These are phyloP conservation scores for Ips nitidus DNA, from an alignment of 1,140 invertebrate genomes.

Conservation along the genomic window DNA sequence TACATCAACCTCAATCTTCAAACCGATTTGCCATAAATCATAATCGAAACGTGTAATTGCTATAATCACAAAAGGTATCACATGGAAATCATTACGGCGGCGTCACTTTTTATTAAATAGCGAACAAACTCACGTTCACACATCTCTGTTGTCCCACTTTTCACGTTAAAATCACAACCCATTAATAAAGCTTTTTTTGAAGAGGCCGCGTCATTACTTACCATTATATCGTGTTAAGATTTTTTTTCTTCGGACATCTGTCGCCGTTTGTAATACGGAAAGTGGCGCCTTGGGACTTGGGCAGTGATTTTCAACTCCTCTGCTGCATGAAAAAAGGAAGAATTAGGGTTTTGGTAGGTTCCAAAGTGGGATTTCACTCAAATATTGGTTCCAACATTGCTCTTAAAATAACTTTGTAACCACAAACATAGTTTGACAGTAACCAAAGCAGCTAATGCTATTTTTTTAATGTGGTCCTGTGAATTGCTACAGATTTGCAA, in stretches of 20 bases:
- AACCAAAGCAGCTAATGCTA: too few relatives aligned
- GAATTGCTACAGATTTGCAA: too few relatives aligned
- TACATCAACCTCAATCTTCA: too few relatives aligned
- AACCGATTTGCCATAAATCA: too few relatives aligned
- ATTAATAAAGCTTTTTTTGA: slow-evolving; percentile 34
- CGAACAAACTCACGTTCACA: background rate
- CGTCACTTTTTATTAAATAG: background rate
- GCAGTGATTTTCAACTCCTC: slow-evolving; percentile 11
- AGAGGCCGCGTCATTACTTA: slow-evolving; percentile 34
- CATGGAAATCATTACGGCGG: background rate
- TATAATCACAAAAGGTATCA: background rate
- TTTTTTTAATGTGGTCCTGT: too few relatives aligned
- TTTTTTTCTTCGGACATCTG: slow-evolving; percentile 36
- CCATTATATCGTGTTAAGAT: slow-evolving; percentile 34
- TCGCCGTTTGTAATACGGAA: slow-evolving; percentile 36
- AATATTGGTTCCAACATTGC: background rate
- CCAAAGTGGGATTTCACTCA: too few relatives aligned
- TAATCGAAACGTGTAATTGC: background rate
- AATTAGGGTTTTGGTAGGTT: too few relatives aligned
- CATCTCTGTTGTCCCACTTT: slow-evolving; percentile 19
- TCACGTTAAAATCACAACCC: slow-evolving; percentile 34
- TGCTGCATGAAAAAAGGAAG: too few relatives aligned
- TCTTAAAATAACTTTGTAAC: background rate
- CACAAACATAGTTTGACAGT: too few relatives aligned
- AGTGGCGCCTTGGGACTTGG: slow-evolving; percentile 28